These are phyloP conservation scores for Cebus imitator DNA, from an alignment of 2,113 vertebrate species.

Conservation along the genomic window DNA sequence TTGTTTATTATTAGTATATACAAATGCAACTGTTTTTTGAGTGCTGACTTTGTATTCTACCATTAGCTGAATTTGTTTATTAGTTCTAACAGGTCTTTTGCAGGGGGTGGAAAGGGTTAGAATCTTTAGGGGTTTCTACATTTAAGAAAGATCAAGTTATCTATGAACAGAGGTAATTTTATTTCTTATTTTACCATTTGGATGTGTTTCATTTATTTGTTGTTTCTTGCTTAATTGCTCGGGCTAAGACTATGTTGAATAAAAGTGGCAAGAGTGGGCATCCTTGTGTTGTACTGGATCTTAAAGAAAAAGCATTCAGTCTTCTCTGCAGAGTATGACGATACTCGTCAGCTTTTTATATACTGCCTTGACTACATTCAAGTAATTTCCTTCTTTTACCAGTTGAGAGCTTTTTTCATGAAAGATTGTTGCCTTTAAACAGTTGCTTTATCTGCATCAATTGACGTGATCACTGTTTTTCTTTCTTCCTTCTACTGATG, in stretches of 20 bases:
- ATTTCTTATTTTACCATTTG: neutral
- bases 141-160: neutral
- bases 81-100: neutral
- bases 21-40: neutral
- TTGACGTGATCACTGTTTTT: neutral
- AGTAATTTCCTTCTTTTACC: neutral
- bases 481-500: neutral
- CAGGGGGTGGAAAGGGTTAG: fast-evolving
- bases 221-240: neutral
- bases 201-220: neutral
- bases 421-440: neutral
- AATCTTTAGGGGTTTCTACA: neutral
- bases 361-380: neutral
- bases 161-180: neutral
- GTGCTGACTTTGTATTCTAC: neutral
- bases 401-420: neutral
- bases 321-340: neutral
- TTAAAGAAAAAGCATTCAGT: neutral
- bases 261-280: neutral
- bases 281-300: neutral
- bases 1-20: neutral
- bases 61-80: neutral
- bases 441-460: neutral
- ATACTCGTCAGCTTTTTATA: neutral
- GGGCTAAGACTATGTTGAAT: neutral